Percentiles rank a stretch among this genome's conserved stretches.
Conservation (phyloP, 2,797 vertebrate species). For the Hapalemur alaotrensis region DNA sequence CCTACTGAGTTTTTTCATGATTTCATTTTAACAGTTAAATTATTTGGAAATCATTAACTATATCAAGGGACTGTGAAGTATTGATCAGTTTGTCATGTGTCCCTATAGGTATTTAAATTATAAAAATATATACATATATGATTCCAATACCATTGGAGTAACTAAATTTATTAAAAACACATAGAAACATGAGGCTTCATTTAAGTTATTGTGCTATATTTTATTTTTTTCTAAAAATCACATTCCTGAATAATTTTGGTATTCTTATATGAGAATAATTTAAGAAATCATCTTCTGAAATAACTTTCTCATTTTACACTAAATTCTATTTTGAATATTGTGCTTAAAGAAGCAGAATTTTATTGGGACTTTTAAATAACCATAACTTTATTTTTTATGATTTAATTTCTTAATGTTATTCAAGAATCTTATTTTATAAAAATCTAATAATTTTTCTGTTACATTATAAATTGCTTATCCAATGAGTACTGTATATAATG, state of each 20-base stretch:
- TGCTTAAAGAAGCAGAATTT: not conserved
- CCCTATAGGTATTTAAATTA: conserved; percentile 38
- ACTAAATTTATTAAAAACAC: conserved; percentile 79
- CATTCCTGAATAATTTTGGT: not conserved
- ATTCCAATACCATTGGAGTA: conserved; percentile 55
- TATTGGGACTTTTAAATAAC: not conserved
- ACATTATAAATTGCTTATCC: not conserved
- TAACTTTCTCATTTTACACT: not conserved
- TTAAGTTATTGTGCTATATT: not conserved
- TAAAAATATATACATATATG: not conserved
- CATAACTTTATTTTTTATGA: not conserved
- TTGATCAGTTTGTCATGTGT: conserved; percentile 80
- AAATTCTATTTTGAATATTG: not conserved
- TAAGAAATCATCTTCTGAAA: not conserved
- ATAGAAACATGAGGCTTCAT: not conserved
- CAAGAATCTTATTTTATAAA: not conserved
- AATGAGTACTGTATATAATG: not conserved
- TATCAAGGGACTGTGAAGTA: conserved; percentile 80
- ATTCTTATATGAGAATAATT: not conserved
- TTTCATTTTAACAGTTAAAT: conserved; percentile 84
- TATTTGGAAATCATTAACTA: conserved; percentile 82
- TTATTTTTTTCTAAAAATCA: not conserved
- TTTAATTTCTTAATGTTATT: not conserved
- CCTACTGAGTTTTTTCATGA: conserved; percentile 76
- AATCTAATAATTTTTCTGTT: conserved; percentile 56